phyloP scores from a whole-genome alignment of 2,888 invertebrate species.

The Dynastes tityus region DNA sequence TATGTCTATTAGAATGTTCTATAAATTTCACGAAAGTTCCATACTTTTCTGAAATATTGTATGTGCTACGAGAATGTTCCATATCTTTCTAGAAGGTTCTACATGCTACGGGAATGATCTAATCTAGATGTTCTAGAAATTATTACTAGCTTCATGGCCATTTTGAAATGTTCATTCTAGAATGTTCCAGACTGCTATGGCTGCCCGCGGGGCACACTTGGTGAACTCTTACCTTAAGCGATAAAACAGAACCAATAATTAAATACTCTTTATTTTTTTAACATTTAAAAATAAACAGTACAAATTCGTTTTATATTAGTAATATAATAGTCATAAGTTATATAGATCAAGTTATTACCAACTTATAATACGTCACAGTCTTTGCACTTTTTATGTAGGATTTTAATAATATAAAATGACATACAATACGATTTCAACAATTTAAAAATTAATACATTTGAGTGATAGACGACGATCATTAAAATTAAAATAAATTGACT shows the following conservation, averaged over 20 bases:
- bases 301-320: slow-evolving; percentile 40
- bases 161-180: no score
- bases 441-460: slow-evolving; percentile 41
- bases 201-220: no score
- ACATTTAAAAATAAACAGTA: slow-evolving; percentile 49
- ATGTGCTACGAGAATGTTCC: no score
- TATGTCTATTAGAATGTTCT: no score
- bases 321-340: slow-evolving; percentile 31
- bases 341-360: slow-evolving; percentile 26
- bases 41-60: no score
- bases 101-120: no score
- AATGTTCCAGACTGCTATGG: no score
- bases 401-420: slow-evolving; percentile 40
- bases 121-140: no score
- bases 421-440: slow-evolving; percentile 40
- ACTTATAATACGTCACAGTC: slow-evolving; percentile 50
- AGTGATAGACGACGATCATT: slow-evolving; percentile 17
- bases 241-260: slow-evolving; percentile 27
- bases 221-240: no score
- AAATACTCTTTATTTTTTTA: slow-evolving; percentile 46
- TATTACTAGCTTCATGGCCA: no score
- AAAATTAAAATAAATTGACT: slow-evolving; percentile 40
- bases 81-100: no score
- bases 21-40: no score
- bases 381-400: slow-evolving; percentile 43